phyloP scores from a whole-genome alignment of 2,797 vertebrate species.

The Channallabes apus region DNA sequence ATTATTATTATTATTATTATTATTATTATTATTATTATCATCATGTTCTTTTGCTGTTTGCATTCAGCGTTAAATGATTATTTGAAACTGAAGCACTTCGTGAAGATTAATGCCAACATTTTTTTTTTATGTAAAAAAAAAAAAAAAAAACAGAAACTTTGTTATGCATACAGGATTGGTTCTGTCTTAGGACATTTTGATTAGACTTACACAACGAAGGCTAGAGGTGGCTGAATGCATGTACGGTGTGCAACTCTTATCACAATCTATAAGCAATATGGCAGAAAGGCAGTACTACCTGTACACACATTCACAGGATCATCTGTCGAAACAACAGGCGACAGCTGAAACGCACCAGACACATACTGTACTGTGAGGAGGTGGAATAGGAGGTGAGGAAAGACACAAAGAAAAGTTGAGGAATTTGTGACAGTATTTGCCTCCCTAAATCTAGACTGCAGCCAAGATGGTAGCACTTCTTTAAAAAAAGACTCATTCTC shows the following conservation, averaged over 20 bases:
- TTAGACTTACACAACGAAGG: not conserved
- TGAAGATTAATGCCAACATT: too few species aligned
- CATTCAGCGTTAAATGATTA: too few species aligned
- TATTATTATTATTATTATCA: too few species aligned
- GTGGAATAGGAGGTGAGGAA: constrained; percentile 5
- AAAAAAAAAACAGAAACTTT: not conserved
- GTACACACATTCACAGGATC: not conserved
- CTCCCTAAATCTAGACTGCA: not conserved
- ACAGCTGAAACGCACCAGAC: constrained; percentile 1
- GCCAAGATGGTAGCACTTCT: not conserved
- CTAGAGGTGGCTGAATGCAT: not conserved
- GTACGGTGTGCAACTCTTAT: not conserved
- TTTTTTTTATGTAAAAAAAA: too few species aligned
- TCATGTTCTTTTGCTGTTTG: too few species aligned
- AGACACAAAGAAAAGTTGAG: constrained; percentile 5
- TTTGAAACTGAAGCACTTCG: too few species aligned
- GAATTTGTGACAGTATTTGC: constrained; percentile 1
- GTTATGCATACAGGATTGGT: not conserved
- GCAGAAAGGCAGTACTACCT: not conserved
- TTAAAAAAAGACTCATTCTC: not conserved
- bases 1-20: too few species aligned
- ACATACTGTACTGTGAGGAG: not conserved
- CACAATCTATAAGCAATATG: not conserved
- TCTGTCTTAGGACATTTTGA: not conserved
- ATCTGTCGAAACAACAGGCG: constrained; percentile 15